These are phyloP conservation scores for Brachypodius melanocephalos DNA, from an alignment of 2,113 vertebrate genomes.

Conservation along the genomic window DNA sequence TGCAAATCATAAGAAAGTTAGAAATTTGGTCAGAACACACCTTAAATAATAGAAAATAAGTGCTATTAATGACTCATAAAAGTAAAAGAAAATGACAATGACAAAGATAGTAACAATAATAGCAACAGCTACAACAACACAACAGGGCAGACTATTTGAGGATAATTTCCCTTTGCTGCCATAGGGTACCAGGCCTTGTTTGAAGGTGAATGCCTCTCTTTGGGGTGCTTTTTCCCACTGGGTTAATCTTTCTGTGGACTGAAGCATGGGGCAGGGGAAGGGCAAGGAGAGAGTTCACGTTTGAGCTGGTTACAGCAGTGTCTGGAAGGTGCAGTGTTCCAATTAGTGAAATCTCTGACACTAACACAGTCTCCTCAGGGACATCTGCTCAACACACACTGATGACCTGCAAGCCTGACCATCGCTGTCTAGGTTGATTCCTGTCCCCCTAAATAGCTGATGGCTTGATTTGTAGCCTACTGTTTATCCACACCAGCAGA, in stretches of 20 bases:
- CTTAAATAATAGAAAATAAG: background rate
- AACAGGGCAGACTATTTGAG: background rate
- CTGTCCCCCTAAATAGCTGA: background rate
- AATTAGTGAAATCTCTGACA: too few relatives aligned
- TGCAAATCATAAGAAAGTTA: background rate
- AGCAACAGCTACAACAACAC: background rate
- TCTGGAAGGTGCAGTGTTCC: background rate
- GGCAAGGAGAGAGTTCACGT: background rate
- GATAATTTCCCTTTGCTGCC: background rate
- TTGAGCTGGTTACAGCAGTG: background rate
- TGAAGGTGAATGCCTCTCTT: background rate
- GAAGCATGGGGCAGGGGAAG: background rate
- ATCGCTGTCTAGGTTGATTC: background rate
- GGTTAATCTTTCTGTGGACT: background rate
- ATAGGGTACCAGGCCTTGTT: background rate
- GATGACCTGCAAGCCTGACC: background rate
- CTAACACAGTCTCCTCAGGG: background rate
- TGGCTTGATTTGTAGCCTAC: background rate
- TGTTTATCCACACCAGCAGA: background rate
- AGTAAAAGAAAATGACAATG: background rate
- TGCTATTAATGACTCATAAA: background rate
- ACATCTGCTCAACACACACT: background rate
- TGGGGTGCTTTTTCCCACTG: background rate
- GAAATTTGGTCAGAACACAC: background rate
- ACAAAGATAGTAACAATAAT: background rate